phyloP scores from a whole-genome alignment of 2,888 invertebrate species.

The Ormyrus labotus region DNA sequence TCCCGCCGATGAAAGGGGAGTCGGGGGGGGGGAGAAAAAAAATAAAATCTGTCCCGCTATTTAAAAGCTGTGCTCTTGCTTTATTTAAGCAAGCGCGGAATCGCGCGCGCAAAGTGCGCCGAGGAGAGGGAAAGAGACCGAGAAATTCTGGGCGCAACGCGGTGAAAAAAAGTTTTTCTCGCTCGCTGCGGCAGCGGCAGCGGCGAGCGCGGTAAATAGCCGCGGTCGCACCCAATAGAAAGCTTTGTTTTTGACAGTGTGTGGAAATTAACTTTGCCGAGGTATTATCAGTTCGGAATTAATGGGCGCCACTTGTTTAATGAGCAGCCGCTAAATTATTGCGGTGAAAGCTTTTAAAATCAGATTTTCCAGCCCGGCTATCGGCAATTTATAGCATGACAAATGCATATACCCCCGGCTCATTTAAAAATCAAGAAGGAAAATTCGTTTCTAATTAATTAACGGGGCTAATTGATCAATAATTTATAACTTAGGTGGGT shows the following conservation, averaged over 20 bases:
- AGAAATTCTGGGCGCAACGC: no score
- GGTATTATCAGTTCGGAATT: neutral
- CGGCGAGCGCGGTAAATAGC: neutral
- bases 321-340: neutral
- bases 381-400: no score
- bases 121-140: no score
- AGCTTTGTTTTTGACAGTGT: slow-evolving; percentile 20
- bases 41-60: slow-evolving; percentile 37
- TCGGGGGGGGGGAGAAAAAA: neutral
- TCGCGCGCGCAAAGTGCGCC: neutral
- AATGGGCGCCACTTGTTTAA: neutral
- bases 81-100: slow-evolving; percentile 5
- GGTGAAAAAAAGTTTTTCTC: no score
- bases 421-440: no score
- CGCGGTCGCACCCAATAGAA: no score
- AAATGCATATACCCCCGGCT: no score
- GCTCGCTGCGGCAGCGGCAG: neutral
- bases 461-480: no score
- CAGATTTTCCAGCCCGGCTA: no score
- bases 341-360: neutral
- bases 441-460: no score
- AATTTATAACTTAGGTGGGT: no score
- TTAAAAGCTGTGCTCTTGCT: slow-evolving; percentile 13
- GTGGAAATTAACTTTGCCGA: slow-evolving; percentile 8
- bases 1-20: neutral